Percentiles rank a stretch among this genome's conserved stretches.
Conservation (phyloP, 2,113 vertebrate genomes). For the Corapipo altera region DNA sequence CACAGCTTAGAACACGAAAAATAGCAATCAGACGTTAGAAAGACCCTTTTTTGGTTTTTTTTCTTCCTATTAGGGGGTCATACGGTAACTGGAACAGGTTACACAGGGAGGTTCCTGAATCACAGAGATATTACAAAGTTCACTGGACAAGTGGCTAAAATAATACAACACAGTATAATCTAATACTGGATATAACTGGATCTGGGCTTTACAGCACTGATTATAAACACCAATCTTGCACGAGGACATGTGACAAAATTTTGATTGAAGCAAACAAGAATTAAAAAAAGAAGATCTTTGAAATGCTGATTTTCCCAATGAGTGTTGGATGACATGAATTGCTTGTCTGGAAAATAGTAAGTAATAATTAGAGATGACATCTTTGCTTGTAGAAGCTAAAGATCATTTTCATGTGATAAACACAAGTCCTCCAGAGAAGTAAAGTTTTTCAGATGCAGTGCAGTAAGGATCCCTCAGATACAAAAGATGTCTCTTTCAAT, state of each 20-base stretch:
- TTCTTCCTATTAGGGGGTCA: background rate
- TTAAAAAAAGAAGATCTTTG: background rate
- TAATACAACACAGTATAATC: background rate
- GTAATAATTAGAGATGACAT: conserved; percentile 8
- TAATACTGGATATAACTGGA: background rate
- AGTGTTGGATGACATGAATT: background rate
- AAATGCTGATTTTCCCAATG: background rate
- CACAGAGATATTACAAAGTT: background rate
- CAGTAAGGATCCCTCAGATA: background rate
- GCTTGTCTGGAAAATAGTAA: background rate
- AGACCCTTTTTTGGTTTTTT: background rate
- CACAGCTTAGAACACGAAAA: background rate
- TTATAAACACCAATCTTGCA: background rate
- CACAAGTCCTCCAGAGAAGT: background rate
- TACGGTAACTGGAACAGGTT: background rate
- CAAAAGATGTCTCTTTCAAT: background rate
- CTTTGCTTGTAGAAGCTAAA: conserved; percentile 3
- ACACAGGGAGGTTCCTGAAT: background rate
- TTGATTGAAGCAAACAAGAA: background rate
- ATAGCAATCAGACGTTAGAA: background rate
- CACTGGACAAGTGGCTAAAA: background rate
- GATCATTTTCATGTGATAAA: conserved; percentile 13
- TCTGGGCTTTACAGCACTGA: background rate
- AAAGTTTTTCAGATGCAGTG: background rate
- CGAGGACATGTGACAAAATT: background rate